Evolutionary conservation across 2,113 vertebrate genomes (phyloP).

Genomic region (Monopterus albus): DNA sequence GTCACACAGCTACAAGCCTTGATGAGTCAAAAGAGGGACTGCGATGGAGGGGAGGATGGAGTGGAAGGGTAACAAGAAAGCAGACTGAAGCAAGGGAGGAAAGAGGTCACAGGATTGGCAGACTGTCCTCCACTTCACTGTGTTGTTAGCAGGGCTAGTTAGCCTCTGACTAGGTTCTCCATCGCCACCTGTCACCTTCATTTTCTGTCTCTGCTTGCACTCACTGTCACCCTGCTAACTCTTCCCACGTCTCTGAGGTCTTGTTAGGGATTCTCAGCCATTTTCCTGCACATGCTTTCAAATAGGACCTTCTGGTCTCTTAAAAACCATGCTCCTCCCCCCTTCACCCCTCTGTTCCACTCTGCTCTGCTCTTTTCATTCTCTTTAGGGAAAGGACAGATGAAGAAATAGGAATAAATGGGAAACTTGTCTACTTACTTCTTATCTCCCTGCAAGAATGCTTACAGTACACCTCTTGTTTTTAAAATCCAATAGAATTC

Average conservation of each 20-base stretch:
- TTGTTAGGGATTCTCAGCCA: slow-evolving; percentile 69
- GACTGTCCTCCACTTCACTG: slow-evolving; percentile 39
- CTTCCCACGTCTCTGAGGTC: slow-evolving; percentile 65
- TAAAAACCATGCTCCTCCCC: slow-evolving; percentile 4
- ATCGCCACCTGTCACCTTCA: not conserved
- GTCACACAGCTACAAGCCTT: slow-evolving; percentile 2
- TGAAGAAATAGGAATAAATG: not conserved
- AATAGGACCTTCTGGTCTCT: slow-evolving; percentile 6
- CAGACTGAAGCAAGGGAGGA: slow-evolving; percentile 18
- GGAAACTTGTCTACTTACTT: not conserved
- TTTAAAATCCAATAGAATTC: slow-evolving; percentile 32
- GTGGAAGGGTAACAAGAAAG: not conserved
- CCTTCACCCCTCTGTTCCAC: not conserved
- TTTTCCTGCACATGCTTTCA: slow-evolving; percentile 22
- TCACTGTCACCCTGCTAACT: slow-evolving; percentile 8
- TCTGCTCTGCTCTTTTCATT: not conserved
- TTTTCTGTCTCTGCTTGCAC: slow-evolving; percentile 1
- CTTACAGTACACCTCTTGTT: slow-evolving; percentile 3
- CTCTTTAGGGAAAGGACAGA: not conserved
- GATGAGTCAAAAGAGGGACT: slow-evolving; percentile 25
- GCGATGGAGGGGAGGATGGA: not conserved
- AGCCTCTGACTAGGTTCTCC: slow-evolving; percentile 5
- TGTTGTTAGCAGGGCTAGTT: slow-evolving; percentile 26
- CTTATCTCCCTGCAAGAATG: slow-evolving; percentile 1
- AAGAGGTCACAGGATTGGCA: slow-evolving; percentile 32